Conservation (phyloP, 2,113 vertebrate genomes). For the Xerus inauris region DNA sequence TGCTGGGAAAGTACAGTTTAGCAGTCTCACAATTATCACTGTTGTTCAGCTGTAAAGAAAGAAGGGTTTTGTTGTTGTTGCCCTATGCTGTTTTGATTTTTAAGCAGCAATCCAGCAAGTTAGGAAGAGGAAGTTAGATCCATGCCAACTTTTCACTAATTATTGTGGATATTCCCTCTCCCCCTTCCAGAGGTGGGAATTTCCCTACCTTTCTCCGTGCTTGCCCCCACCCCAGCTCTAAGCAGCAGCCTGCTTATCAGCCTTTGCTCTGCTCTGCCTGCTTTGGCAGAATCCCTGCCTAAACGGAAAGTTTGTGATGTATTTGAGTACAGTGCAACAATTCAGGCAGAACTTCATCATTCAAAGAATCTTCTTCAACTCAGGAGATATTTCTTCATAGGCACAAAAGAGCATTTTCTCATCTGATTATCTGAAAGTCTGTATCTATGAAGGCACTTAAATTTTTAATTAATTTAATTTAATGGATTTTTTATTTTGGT, state of each 20-base stretch:
- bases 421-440: conserved; percentile 7
- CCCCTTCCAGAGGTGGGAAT: conserved; percentile 79
- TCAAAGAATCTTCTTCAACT: background rate
- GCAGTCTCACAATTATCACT: conserved; percentile 79
- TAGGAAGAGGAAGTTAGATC: conserved; percentile 84
- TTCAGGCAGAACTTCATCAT: background rate
- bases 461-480: conserved; percentile 1
- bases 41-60: conserved; percentile 83
- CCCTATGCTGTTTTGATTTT: conserved; percentile 60
- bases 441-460: background rate
- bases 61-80: conserved; percentile 68
- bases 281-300: conserved; percentile 33
- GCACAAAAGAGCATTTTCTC: background rate
- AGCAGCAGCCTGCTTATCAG: conserved; percentile 37
- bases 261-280: conserved; percentile 49
- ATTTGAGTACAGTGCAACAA: background rate
- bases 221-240: background rate
- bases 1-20: conserved; percentile 83
- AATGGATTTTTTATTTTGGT: background rate
- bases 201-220: conserved; percentile 72
- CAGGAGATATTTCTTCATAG: background rate
- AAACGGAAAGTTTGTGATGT: background rate
- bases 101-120: conserved; percentile 82
- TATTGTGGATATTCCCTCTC: conserved; percentile 83
- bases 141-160: conserved; percentile 85